A percentile compares a stretch with the other conserved stretches of the same genome.
phyloP scores from a whole-genome alignment of 2,888 invertebrate species.

The Polyploca ridens region DNA sequence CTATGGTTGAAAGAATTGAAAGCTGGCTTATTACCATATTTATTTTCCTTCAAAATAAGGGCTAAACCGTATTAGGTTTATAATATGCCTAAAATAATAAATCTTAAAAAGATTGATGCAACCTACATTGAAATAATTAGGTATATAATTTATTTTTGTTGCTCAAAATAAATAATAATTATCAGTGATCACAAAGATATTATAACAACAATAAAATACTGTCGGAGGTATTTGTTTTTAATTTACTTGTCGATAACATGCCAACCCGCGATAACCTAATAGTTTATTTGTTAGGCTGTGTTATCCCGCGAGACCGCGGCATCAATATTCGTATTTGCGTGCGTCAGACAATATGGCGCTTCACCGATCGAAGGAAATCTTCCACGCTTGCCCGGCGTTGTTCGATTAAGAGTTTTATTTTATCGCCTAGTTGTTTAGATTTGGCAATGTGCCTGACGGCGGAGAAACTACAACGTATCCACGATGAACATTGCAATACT shows the following conservation, averaged over 20 bases:
- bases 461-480: constrained; percentile 30
- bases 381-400: constrained; percentile 42
- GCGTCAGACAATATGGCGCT: constrained; percentile 48
- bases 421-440: constrained; percentile 44
- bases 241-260: background rate
- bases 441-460: constrained; percentile 58
- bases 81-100: background rate
- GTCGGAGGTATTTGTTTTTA: background rate
- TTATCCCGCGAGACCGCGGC: constrained; percentile 1
- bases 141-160: background rate
- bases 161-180: background rate
- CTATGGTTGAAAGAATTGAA: background rate
- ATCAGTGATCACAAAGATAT: background rate
- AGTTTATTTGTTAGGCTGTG: constrained; percentile 9
- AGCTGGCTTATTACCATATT: background rate
- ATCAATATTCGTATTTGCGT: constrained; percentile 23
- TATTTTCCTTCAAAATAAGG: background rate
- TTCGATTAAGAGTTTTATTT: constrained; percentile 53
- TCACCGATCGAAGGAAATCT: constrained; percentile 43
- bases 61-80: no score
- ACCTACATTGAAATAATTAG: background rate
- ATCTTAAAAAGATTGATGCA: background rate
- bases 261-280: background rate
- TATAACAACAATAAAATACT: background rate
- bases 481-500: constrained; percentile 20